phyloP scores from a whole-genome alignment of 2,113 vertebrate genomes.

The Marmota monax region DNA sequence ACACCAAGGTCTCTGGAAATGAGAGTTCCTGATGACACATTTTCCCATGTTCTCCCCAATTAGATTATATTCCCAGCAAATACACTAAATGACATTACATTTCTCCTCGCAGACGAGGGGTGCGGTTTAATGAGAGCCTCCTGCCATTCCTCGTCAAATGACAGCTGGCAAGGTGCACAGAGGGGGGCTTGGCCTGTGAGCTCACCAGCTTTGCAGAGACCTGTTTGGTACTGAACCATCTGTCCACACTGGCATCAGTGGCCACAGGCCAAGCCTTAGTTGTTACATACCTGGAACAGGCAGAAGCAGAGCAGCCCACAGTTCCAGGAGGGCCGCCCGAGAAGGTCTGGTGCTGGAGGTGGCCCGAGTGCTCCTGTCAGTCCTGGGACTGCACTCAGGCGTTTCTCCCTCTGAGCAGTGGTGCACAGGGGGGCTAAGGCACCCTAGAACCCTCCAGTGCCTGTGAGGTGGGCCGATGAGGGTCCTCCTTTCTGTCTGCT shows the following conservation, averaged over 20 bases:
- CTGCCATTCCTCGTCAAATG: too few species aligned
- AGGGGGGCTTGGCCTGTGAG: rapidly evolving
- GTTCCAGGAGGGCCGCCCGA: neutral
- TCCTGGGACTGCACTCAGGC: neutral
- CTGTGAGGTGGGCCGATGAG: neutral
- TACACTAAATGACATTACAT: neutral
- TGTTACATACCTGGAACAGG: neutral
- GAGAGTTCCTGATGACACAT: neutral
- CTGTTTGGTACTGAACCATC: neutral
- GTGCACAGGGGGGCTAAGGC: rapidly evolving
- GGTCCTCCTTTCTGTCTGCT: neutral
- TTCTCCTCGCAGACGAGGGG: neutral
- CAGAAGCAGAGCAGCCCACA: neutral
- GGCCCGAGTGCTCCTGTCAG: neutral
- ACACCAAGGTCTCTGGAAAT: neutral
- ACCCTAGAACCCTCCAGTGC: neutral
- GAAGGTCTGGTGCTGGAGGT: rapidly evolving
- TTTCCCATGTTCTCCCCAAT: neutral
- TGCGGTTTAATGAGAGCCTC: neutral
- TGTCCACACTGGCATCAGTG: rapidly evolving
- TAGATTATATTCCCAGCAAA: neutral
- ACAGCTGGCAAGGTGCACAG: rapidly evolving
- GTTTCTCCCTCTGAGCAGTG: rapidly evolving
- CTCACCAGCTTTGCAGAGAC: rapidly evolving
- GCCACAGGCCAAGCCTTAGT: rapidly evolving